A percentile compares a stretch with the other conserved stretches of the same genome.
Evolutionary conservation across 2,797 vertebrate species (phyloP).

Genomic region (Channallabes apus): DNA sequence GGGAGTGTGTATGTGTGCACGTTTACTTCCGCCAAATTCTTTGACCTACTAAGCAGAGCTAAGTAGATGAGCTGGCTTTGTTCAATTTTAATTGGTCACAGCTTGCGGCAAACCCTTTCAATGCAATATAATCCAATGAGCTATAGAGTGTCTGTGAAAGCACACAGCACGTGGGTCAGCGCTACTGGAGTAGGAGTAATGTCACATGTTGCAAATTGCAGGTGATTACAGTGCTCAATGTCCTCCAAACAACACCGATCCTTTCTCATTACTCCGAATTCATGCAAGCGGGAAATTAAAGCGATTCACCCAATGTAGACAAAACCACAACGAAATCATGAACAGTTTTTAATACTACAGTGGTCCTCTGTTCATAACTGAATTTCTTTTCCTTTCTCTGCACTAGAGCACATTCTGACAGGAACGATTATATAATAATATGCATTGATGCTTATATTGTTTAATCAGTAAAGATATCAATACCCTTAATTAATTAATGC

Average conservation of each 20-base stretch:
- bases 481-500: not conserved
- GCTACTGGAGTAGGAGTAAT: conserved; percentile 65
- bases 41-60: conserved; percentile 76
- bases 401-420: not conserved
- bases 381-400: not conserved
- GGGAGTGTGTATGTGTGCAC: conserved; percentile 36
- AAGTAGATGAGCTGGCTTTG: conserved; percentile 77
- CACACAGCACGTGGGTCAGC: conserved; percentile 61
- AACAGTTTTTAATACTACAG: conserved; percentile 1
- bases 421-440: not conserved
- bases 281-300: conserved; percentile 24
- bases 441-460: not conserved
- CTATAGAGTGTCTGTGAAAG: conserved; percentile 64
- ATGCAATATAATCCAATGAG: conserved; percentile 70
- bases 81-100: conserved; percentile 77
- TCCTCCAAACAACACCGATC: conserved; percentile 44
- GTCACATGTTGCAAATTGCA: conserved; percentile 67
- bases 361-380: not conserved
- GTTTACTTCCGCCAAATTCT: conserved; percentile 69
- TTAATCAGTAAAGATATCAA: conserved; percentile 1
- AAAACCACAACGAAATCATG: conserved; percentile 22
- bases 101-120: conserved; percentile 71
- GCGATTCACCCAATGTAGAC: not conserved
- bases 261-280: conserved; percentile 23
- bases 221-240: conserved; percentile 69